Base-by-base conservation (phyloP, 2,888 invertebrate genomes). In the Brachypterus glaber region DNA sequence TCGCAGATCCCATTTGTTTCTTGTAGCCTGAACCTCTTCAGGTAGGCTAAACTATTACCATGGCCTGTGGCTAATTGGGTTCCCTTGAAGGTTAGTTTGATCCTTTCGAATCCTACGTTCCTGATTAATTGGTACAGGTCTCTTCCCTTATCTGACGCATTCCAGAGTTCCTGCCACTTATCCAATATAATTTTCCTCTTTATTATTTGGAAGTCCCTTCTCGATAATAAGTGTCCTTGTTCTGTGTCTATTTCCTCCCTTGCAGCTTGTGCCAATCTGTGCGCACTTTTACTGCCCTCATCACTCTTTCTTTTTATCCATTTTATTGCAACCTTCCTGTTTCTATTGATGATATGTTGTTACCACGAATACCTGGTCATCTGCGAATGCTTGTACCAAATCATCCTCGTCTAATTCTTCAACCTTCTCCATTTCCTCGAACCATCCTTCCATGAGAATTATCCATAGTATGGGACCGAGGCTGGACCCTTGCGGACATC, bases 361-460 rank as follows among this genome's bases (percentile, higher is more conserved):
- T 12, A 46, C 33, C 12, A 37, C 13, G 11, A 46, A 15, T 2
- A 46, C 9, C 33, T 42, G 37, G 18, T 46, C 43, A 17, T 45
- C 43, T 9, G 45, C 43, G 29, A 21, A 41, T 9, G 44, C 44
- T 24, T 42, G 41, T 17, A 26, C 35, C 7, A 27, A 27, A 8
- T 32, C 27, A 4, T 29, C 17, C 9, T 8, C 17, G 15, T 16
- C 16, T 4, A 34, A 16, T 8, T 2, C 3, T 7, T 27, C 16
- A 8, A 44, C 31, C 13, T 17, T 15, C 16, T 11, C 12, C 29
- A 29, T 7, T 29, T 11, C 11, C 5, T 12, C n/a, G 21, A 47
- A 47, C 47, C 49, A 47, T 7, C 34, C 41, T 32, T 48, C 46
- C 49, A 49, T 48, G 15, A 44, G 32, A 1, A 47, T n/a, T 5